A percentile compares a stretch with the other conserved stretches of the same genome.
Evolutionary conservation across 1,140 invertebrate species (phyloP).

Genomic region (Melanaphis sacchari): DNA sequence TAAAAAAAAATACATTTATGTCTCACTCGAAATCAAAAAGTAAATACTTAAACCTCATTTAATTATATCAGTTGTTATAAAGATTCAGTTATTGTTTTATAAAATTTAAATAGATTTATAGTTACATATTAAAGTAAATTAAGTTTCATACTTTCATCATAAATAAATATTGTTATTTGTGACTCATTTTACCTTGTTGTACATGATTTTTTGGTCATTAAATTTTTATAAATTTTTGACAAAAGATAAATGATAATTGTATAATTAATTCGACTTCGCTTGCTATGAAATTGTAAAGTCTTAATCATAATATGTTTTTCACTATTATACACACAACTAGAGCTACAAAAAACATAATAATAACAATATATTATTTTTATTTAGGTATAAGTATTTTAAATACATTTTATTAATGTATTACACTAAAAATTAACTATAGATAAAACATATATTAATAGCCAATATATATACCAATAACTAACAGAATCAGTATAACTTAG

Average conservation of each 20-base stretch:
- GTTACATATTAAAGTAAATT: not conserved
- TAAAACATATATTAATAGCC: too few relatives aligned
- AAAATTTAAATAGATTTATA: too few relatives aligned
- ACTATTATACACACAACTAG: not conserved
- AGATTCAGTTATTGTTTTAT: too few relatives aligned
- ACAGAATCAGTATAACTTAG: too few relatives aligned
- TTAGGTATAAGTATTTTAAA: not conserved
- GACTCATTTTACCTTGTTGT: constrained; percentile 58
- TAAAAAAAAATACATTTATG: not conserved
- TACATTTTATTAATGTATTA: not conserved
- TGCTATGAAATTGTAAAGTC: constrained; percentile 33
- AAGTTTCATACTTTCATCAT: not conserved
- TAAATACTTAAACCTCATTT: not conserved
- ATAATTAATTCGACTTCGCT: constrained; percentile 53
- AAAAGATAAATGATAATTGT: constrained; percentile 58
- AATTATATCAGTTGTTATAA: not conserved
- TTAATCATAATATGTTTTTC: not conserved
- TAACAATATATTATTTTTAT: too few relatives aligned
- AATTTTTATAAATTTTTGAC: constrained; percentile 58
- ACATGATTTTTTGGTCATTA: constrained; percentile 38
- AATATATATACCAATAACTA: not conserved
- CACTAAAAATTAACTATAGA: not conserved
- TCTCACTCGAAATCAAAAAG: too few relatives aligned
- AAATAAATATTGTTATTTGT: not conserved
- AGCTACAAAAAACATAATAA: not conserved